These are phyloP conservation scores for Diplolepis rosae DNA, from an alignment of 2,888 invertebrate species.

Conservation along the genomic window DNA sequence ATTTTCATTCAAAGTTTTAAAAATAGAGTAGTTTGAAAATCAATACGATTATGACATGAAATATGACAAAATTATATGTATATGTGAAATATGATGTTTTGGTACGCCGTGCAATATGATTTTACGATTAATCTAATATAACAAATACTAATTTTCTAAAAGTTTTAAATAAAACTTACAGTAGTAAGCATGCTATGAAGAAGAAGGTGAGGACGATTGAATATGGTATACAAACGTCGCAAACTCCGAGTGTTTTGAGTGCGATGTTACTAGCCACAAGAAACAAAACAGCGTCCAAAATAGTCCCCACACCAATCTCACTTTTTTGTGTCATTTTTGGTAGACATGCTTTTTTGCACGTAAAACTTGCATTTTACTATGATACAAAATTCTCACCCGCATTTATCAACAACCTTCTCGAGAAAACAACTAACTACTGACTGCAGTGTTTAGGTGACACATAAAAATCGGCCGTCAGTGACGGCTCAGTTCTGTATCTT, in stretches of 20 bases:
- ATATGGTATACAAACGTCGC: slow-evolving; percentile 63
- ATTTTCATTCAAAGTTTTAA: too few relatives aligned
- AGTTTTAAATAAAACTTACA: slow-evolving; percentile 56
- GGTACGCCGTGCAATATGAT: not conserved
- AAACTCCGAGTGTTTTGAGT: slow-evolving; percentile 59
- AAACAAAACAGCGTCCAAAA: slow-evolving; percentile 60
- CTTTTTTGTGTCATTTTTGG: slow-evolving; percentile 37
- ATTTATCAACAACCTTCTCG: not conserved
- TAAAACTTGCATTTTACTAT: slow-evolving; percentile 15
- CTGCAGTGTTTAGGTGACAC: not conserved
- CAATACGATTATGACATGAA: too few relatives aligned
- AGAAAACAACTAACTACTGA: slow-evolving; percentile 41
- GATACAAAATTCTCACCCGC: not conserved
- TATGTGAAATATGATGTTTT: not conserved
- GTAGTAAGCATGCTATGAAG: slow-evolving; percentile 56
- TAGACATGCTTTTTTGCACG: slow-evolving; percentile 16
- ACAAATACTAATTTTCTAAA: not conserved
- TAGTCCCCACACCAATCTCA: slow-evolving; percentile 64
- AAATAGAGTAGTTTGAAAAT: too few relatives aligned
- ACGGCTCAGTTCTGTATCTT: not conserved
- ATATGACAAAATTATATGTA: not conserved
- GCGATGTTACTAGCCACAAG: slow-evolving; percentile 56
- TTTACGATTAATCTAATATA: not conserved
- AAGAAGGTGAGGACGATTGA: slow-evolving; percentile 62
- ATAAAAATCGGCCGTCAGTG: slow-evolving; percentile 14